These are phyloP conservation scores for Dendrolimus punctatus DNA, from an alignment of 1,140 invertebrate genomes.

Conservation along the genomic window DNA sequence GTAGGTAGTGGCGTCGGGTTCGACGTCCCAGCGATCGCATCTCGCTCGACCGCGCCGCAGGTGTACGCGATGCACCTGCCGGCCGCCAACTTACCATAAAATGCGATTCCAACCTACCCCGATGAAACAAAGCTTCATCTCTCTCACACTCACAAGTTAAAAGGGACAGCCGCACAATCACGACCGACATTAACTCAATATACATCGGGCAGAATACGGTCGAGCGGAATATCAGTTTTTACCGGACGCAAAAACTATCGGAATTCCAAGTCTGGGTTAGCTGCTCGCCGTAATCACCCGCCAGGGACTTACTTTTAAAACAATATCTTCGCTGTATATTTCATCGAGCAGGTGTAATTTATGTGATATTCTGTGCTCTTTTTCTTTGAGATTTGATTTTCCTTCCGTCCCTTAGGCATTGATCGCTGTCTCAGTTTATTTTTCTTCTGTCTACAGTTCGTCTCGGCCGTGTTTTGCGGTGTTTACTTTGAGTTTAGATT, in stretches of 20 bases:
- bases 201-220: slow-evolving; percentile 46
- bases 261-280: slow-evolving; percentile 56
- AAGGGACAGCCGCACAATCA: slow-evolving; percentile 45
- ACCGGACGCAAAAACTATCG: slow-evolving; percentile 65
- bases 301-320: slow-evolving; percentile 57
- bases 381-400: slow-evolving; percentile 45
- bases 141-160: slow-evolving; percentile 27
- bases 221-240: slow-evolving; percentile 67
- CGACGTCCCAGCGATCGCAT: slow-evolving; percentile 37
- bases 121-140: slow-evolving; percentile 42
- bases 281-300: slow-evolving; percentile 51
- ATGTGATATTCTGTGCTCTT: slow-evolving; percentile 41
- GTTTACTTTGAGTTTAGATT: slow-evolving; percentile 62
- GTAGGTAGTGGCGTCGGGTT: slow-evolving; percentile 30
- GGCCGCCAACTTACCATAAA: slow-evolving; percentile 53
- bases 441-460: slow-evolving; percentile 60
- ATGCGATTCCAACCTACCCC: slow-evolving; percentile 53
- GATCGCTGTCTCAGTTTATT: slow-evolving; percentile 48
- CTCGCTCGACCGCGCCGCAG: slow-evolving; percentile 43
- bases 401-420: slow-evolving; percentile 37
- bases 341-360: slow-evolving; percentile 58
- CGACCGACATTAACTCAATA: slow-evolving; percentile 62
- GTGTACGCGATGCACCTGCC: slow-evolving; percentile 61
- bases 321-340: slow-evolving; percentile 58
- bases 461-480: slow-evolving; percentile 43